These are phyloP conservation scores for Drosophila kikkawai DNA, from an alignment of 1,140 invertebrate species.

Conservation along the genomic window DNA sequence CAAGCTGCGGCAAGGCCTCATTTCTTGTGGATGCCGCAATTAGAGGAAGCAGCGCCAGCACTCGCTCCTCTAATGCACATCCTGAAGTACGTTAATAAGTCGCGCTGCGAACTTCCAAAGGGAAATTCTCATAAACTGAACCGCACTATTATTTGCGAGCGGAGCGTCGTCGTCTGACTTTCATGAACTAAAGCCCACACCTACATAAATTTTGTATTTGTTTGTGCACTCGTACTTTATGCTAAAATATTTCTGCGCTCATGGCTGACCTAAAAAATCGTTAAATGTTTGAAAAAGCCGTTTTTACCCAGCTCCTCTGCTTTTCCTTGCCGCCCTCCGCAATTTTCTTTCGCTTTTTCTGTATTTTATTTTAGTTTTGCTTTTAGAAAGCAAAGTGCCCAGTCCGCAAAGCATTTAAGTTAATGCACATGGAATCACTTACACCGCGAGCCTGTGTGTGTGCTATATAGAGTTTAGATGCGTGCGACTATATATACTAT, in stretches of 20 bases:
- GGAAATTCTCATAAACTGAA: conserved; percentile 66
- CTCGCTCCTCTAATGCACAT: conserved; percentile 61
- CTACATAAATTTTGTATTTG: conserved; percentile 42
- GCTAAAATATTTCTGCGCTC: conserved; percentile 76
- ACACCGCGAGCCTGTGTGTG: conserved; percentile 6
- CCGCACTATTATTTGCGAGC: conserved; percentile 34
- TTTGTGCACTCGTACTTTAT: conserved; percentile 70
- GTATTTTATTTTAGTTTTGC: conserved; percentile 48
- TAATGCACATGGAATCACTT: conserved; percentile 73
- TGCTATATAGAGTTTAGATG: conserved; percentile 49
- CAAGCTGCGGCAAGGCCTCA: conserved; percentile 67
- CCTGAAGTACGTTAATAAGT: conserved; percentile 81
- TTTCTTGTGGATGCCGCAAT: conserved; percentile 51
- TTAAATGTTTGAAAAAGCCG: conserved; percentile 51
- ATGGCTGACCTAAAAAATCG: conserved; percentile 74
- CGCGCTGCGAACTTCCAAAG: conserved; percentile 51
- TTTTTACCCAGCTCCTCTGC: conserved; percentile 18
- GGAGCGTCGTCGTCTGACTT: conserved; percentile 47
- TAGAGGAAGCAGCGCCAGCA: conserved; percentile 34
- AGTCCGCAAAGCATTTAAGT: conserved; percentile 81
- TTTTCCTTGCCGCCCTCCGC: conserved; percentile 14
- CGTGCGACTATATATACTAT: conserved; percentile 26
- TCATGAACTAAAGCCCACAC: conserved; percentile 45
- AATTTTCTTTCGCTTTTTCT: conserved; percentile 27
- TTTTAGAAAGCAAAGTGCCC: conserved; percentile 79